These are phyloP conservation scores for Neodiprion virginianus DNA, from an alignment of 1,140 invertebrate species.

Conservation along the genomic window DNA sequence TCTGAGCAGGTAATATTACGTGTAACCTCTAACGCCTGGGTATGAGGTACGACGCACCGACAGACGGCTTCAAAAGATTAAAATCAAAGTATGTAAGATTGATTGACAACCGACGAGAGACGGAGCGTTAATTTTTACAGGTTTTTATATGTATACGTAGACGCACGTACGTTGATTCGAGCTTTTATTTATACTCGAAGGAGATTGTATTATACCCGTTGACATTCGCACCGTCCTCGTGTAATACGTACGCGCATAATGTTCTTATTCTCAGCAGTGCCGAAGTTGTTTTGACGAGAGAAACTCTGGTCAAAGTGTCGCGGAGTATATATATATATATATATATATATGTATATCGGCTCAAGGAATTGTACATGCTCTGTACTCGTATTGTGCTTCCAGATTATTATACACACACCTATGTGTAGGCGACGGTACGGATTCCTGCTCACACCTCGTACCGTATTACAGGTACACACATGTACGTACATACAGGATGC, in stretches of 20 bases:
- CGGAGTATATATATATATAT: not conserved
- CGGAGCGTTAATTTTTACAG: not conserved
- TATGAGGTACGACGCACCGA: too few relatives aligned
- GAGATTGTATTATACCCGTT: not conserved
- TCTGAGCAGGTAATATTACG: too few relatives aligned
- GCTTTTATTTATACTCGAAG: not conserved
- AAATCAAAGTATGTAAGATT: not conserved
- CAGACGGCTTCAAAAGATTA: not conserved
- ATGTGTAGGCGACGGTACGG: too few relatives aligned
- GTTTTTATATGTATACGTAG: not conserved
- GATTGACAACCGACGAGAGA: not conserved
- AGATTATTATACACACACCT: too few relatives aligned
- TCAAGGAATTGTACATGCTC: too few relatives aligned
- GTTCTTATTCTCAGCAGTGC: not conserved
- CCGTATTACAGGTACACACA: not conserved
- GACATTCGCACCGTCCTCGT: not conserved
- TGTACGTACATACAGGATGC: not conserved
- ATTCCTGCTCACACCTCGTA: too few relatives aligned
- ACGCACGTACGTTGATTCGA: not conserved
- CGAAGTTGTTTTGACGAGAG: not conserved
- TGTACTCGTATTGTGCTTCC: too few relatives aligned
- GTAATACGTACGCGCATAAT: too few relatives aligned
- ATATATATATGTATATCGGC: too few relatives aligned
- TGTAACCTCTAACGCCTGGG: too few relatives aligned
- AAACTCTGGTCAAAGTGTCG: not conserved